Conservation (phyloP, 2,888 invertebrate genomes). For the Nemotelus pantherinus region DNA sequence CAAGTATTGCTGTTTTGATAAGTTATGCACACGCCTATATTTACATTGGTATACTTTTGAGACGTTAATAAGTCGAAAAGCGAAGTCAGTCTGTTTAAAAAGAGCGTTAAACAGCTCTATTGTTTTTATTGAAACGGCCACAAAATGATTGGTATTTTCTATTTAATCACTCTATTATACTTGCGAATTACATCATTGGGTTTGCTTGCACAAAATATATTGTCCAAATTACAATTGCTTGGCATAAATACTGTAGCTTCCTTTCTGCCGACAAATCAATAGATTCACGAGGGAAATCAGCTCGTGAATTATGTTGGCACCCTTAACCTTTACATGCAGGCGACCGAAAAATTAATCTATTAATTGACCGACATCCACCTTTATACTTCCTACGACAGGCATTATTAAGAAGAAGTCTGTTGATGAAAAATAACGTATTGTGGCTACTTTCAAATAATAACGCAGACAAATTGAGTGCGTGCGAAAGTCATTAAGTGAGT, state of each 20-base stretch:
- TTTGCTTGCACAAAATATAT: no score
- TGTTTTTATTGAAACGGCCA: no score
- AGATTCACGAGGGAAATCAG: not conserved
- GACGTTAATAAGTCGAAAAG: no score
- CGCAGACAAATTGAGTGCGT: slow-evolving; percentile 48
- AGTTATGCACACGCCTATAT: no score
- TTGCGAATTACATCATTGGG: no score
- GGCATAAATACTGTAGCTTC: not conserved
- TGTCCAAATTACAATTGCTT: no score
- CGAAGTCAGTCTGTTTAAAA: no score
- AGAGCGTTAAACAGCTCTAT: no score
- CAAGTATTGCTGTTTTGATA: no score
- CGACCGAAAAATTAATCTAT: slow-evolving; percentile 11
- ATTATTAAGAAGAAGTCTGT: slow-evolving; percentile 13
- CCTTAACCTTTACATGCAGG: not conserved
- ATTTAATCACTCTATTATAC: no score
- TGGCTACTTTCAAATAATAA: slow-evolving; percentile 29
- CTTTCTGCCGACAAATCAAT: not conserved
- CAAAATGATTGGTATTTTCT: no score
- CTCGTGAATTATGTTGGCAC: not conserved
- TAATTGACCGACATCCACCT: slow-evolving; percentile 28
- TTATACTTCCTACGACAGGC: slow-evolving; percentile 1
- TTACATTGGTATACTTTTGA: no score
- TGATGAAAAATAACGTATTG: slow-evolving; percentile 44
- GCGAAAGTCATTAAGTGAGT: slow-evolving; percentile 48